Base-by-base conservation (phyloP, 2,797 vertebrate genomes). In the Paedocypris micromegethes region DNA sequence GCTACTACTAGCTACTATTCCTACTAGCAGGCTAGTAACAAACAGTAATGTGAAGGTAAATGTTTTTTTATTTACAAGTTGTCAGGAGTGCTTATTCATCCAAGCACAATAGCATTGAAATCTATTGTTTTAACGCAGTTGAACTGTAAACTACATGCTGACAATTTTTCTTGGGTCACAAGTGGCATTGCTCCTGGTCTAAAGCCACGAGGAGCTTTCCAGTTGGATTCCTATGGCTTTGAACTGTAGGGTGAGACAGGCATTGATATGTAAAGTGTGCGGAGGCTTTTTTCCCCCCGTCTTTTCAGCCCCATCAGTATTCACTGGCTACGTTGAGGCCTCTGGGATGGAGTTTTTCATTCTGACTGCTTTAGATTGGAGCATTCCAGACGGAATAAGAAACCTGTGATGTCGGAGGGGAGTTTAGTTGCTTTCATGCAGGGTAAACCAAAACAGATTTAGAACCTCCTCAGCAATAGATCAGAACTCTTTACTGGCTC, bases 221-320 rank as follows among this genome's bases (percentile, higher is more conserved):
- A 79, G 80, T 72, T 77, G 64, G 74, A 79, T 70, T 64, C 51
- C 6, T 3, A 41, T 56, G 53, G 6, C 60, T 70, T 70, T 45
- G 60, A 57, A 57, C 51, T 61, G n/a, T 4, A 39, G 44, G 3
- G 37, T 65, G 58, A 58, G 61, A 49, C 61, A 50, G 61, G 81
- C 72, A 86, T 86, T 87, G 80, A 87, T 86, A 87, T 87, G 85
- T 86, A 84, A 87, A 87, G 81, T 78, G 44, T 50, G 57, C 72
- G 60, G 60, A 77, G 74, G 72, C 53, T 55, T 69, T 58, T 73
- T 55, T 69, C 53, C 64, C 48, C 9, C 46, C 3, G 50, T 66
- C 51, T 61, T 58, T 44, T 59, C 47, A 56, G n/a, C 49, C 59
- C 70, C 76, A 77, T 77, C 81, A 66, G 75, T 79, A 80, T 84